phyloP scores from a whole-genome alignment of 2,888 invertebrate genomes.

The Drosophila buzzatii region DNA sequence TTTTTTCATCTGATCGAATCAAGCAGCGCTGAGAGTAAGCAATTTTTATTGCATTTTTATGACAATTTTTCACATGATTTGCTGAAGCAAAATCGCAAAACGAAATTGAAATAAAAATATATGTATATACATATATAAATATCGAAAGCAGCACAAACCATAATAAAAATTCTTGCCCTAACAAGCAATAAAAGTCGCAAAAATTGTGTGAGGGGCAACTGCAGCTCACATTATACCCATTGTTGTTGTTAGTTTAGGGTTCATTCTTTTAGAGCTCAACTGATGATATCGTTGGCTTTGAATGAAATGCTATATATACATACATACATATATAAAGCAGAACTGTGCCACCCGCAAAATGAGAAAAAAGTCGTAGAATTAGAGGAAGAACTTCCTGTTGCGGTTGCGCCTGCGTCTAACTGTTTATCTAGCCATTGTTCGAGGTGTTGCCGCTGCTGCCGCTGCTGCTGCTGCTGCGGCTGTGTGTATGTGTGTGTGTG shows the following conservation, averaged over 20 bases:
- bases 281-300: constrained; percentile 9
- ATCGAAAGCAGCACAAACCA: constrained; percentile 25
- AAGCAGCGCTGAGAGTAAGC: constrained; percentile 24
- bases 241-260: background rate
- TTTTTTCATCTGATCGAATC: constrained; percentile 57
- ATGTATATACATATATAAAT: background rate
- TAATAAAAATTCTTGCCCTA: constrained; percentile 39
- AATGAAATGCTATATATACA: constrained; percentile 6
- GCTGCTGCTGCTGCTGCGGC: background rate
- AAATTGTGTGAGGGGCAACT: constrained; percentile 7
- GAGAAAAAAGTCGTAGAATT: background rate
- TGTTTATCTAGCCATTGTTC: constrained; percentile 41
- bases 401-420: constrained; percentile 47
- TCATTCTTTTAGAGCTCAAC: constrained; percentile 1
- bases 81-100: constrained; percentile 40
- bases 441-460: background rate
- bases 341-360: constrained; percentile 34
- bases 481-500: background rate
- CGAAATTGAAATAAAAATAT: constrained; percentile 15
- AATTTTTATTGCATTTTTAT: constrained; percentile 77
- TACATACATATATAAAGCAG: background rate
- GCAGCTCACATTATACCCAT: background rate
- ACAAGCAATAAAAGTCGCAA: constrained; percentile 45
- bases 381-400: constrained; percentile 31
- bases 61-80: constrained; percentile 80